These are phyloP conservation scores for Apostichopus parvimensis DNA, from an alignment of 35 echinoderm and acorn worm species.

Conservation along the genomic window DNA sequence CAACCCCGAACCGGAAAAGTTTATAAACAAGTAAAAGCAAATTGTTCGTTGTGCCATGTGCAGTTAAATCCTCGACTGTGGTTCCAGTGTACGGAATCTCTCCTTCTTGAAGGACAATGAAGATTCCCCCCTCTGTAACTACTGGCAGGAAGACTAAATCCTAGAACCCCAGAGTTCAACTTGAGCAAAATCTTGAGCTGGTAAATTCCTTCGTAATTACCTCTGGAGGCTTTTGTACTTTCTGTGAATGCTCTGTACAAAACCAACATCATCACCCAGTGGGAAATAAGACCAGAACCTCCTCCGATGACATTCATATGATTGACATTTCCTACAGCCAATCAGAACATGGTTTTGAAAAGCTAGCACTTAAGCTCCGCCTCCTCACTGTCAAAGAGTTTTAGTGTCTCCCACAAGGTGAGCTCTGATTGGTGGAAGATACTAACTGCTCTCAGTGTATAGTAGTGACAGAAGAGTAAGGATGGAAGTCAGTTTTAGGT, in stretches of 20 bases:
- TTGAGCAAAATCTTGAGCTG: neutral
- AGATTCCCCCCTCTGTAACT: neutral
- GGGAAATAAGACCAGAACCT: neutral
- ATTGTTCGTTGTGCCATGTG: too few species aligned
- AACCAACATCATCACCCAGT: slow-evolving; percentile 25
- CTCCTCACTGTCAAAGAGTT: neutral
- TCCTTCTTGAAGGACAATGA: neutral
- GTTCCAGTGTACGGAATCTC: neutral
- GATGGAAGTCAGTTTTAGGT: too few species aligned
- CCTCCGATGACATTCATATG: neutral
- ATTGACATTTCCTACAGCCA: slow-evolving; percentile 34
- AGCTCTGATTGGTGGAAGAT: neutral
- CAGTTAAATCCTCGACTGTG: neutral
- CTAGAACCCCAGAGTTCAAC: slow-evolving; percentile 27
- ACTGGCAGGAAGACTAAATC: slow-evolving; percentile 9
- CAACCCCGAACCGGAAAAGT: neutral
- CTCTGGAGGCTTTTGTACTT: slow-evolving; percentile 44
- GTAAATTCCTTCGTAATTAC: slow-evolving; percentile 48
- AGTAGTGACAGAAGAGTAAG: too few species aligned
- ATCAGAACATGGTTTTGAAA: neutral
- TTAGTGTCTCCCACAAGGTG: slow-evolving; percentile 13
- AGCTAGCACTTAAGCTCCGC: neutral
- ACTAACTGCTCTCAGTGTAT: neutral
- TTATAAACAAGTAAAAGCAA: neutral
- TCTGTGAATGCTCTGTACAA: slow-evolving; percentile 19